Percentiles rank a stretch among this genome's conserved stretches.
phyloP scores from a whole-genome alignment of 2,888 invertebrate genomes.

The Bembecia ichneumoniformis region DNA sequence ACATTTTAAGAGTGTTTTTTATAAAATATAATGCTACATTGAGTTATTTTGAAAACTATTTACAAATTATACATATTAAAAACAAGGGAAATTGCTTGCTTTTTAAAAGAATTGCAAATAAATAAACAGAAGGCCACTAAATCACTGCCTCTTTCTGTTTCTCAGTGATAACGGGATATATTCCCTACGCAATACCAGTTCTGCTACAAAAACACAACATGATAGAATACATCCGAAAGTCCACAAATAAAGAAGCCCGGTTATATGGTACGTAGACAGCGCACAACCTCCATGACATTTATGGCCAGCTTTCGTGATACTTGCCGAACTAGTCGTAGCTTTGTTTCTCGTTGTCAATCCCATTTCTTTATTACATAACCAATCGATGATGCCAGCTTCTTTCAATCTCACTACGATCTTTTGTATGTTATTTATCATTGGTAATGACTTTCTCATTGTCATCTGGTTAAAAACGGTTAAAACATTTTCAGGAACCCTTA shows the following conservation, averaged over 20 bases:
- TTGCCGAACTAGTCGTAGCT: not conserved
- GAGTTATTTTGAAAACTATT: too few species aligned
- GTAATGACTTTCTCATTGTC: not conserved
- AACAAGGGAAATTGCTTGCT: too few species aligned
- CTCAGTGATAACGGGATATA: not conserved
- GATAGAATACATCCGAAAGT: not conserved
- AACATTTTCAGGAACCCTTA: not conserved
- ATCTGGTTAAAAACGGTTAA: not conserved
- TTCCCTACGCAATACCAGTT: not conserved
- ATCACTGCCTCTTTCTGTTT: too few species aligned
- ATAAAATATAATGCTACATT: too few species aligned
- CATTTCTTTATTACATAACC: not conserved
- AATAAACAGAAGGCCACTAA: too few species aligned
- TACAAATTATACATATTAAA: too few species aligned
- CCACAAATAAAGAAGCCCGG: not conserved
- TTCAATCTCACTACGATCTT: not conserved
- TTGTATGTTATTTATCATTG: not conserved
- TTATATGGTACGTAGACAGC: not conserved
- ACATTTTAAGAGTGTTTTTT: too few species aligned
- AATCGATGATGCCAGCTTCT: not conserved
- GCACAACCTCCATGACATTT: not conserved
- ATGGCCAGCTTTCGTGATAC: not conserved
- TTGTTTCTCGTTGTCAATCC: not conserved
- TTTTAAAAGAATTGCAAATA: too few species aligned
- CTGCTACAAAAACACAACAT: not conserved